Evolutionary conservation across 2,888 invertebrate genomes (phyloP).

Genomic region (Drosophila yooni): DNA sequence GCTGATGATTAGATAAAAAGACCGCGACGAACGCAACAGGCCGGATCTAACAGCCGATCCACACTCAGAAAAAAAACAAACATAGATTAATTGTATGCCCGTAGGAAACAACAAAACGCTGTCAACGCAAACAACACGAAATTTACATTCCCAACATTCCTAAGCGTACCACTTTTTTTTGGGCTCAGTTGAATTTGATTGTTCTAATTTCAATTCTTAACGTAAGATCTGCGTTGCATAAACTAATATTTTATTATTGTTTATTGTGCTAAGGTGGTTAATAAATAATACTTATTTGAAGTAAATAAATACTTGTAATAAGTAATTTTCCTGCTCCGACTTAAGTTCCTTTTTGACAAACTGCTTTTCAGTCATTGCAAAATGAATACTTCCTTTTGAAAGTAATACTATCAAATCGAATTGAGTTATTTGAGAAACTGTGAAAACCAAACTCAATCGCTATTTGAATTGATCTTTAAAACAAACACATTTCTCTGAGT

Average conservation of each 20-base stretch:
- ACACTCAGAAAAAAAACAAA: slow-evolving; percentile 4
- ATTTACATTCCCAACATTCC: neutral
- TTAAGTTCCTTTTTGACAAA: neutral
- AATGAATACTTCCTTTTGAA: neutral
- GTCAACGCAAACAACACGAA: neutral
- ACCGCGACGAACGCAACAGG: slow-evolving; percentile 73
- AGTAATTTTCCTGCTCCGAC: neutral
- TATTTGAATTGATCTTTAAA: neutral
- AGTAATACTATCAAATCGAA: neutral
- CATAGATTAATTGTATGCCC: neutral
- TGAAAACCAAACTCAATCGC: neutral
- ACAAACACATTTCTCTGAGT: neutral
- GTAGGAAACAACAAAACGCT: neutral
- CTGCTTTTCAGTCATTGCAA: neutral
- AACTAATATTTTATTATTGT: neutral
- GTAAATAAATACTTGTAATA: neutral
- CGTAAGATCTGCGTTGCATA: neutral
- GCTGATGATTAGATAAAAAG: slow-evolving; percentile 74
- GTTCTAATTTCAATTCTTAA: neutral
- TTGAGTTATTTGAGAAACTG: neutral
- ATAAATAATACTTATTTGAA: neutral
- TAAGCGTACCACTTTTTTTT: neutral
- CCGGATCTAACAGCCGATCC: slow-evolving; percentile 20
- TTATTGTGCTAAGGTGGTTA: neutral
- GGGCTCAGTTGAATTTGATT: neutral